These are phyloP conservation scores for Lycocorax pyrrhopterus DNA, from an alignment of 2,113 vertebrate genomes.

Conservation along the genomic window DNA sequence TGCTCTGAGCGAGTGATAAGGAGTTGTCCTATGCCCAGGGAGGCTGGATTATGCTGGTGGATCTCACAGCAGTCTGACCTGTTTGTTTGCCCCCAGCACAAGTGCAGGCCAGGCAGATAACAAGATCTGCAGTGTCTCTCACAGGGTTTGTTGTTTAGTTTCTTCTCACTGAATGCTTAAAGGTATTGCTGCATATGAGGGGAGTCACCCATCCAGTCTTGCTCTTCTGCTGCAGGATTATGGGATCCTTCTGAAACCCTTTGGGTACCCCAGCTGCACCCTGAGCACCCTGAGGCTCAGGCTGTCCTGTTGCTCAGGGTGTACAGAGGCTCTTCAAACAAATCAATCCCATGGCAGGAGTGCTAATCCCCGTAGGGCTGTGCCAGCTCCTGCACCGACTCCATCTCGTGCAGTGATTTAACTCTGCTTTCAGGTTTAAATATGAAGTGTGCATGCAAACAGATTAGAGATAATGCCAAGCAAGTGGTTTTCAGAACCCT, in stretches of 20 bases:
- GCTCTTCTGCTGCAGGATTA: background rate
- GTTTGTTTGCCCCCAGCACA: background rate
- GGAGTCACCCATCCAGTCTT: background rate
- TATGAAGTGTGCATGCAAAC: rapidly evolving
- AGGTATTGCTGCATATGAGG: rapidly evolving
- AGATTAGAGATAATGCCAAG: background rate
- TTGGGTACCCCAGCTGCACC: background rate
- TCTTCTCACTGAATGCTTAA: background rate
- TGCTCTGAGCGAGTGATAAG: background rate
- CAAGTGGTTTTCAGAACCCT: background rate
- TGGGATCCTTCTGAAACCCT: background rate
- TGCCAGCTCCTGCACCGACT: background rate
- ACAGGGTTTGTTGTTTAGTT: background rate
- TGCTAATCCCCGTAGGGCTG: background rate
- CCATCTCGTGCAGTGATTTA: background rate
- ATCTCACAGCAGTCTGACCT: background rate
- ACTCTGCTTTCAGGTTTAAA: background rate
- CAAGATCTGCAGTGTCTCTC: background rate
- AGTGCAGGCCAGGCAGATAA: background rate
- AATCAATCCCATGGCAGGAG: background rate
- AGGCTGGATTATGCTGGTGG: background rate
- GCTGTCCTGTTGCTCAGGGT: background rate
- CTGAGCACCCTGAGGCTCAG: background rate
- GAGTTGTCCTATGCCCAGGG: background rate
- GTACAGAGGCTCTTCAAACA: background rate